Evolutionary conservation across 2,113 vertebrate genomes (phyloP), one percentile per base, ranked within the genome.

Genomic region (Ceratotherium simum): DNA sequence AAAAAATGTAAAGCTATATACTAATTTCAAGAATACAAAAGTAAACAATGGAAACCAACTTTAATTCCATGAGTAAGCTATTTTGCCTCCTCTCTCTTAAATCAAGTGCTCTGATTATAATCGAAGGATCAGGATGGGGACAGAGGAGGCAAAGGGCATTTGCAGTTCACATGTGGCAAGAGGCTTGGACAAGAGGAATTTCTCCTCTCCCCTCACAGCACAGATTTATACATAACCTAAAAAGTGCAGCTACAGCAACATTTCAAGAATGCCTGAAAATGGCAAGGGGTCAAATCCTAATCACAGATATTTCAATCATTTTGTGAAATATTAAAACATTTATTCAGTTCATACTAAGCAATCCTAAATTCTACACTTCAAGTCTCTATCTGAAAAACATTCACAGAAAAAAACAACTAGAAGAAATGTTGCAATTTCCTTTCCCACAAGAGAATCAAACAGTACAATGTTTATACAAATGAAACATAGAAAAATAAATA

Each of bases 1-100:
- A 88, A 93, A 72, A 86, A 75, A 58, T 46, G 3, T 62, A 87
- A 94, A 69, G 64, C 60, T 33, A 80, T 39, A n/a, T 25, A 36
- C 36, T 97, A 97, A 97, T 97, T 97, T 96, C 64, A 98, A 97
- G 0, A 82, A 95, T 1, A 92, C 23, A 88, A 87, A 90, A 92
- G 93, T 62, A 48, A 72, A 95, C 54, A 93, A 95, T 31, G 39
- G 56, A 97, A 97, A 97, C 92, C 84, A 93, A 97, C 87, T 96
- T 96, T 1, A 95, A 82, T 51, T 86, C 81, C 84, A 67, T 87
- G 67, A 76, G n/a, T 86, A 42, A 58, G 6, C 0, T 91, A 76
- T 90, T 96, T 65, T 88, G 91, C 95, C 97, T 92, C 51, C 31
- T 86, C 54, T 96, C 96, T 78, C 91, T 96, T 96, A 70, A 91